Evolutionary conservation across 1,140 invertebrate species (phyloP).

Genomic region (honey bee (Apis mellifera)): DNA sequence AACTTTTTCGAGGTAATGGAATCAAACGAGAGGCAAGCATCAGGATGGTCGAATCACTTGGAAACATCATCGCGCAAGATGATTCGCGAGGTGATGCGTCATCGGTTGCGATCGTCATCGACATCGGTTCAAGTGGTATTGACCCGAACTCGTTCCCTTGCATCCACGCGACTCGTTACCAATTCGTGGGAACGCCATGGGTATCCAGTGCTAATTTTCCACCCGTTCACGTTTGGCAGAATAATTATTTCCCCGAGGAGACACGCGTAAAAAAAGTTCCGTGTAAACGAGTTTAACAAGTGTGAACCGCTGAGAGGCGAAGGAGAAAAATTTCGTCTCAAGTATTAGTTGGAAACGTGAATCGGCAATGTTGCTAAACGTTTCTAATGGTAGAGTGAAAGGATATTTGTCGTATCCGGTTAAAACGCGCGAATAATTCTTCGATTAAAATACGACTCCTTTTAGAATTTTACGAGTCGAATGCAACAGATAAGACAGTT

Average conservation of each 20-base stretch:
- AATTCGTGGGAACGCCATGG: conserved; percentile 62
- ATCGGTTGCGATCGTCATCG: conserved; percentile 68
- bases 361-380: not conserved
- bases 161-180: conserved; percentile 61
- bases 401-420: conserved; percentile 4
- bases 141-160: conserved; percentile 68
- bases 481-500: not conserved
- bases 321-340: not conserved
- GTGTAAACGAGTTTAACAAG: conserved; percentile 13
- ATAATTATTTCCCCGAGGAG: not conserved
- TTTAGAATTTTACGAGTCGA: not conserved
- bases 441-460: conserved; percentile 24
- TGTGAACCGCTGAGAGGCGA: not conserved
- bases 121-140: conserved; percentile 75
- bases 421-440: conserved; percentile 1
- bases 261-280: not conserved
- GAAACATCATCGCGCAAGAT: conserved; percentile 61
- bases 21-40: not conserved
- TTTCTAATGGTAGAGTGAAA: conserved; percentile 20
- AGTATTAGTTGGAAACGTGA: not conserved
- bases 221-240: not conserved
- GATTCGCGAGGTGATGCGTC: conserved; percentile 72
- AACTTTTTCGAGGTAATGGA: too few relatives aligned
- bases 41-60: conserved; percentile 51
- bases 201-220: conserved; percentile 47